These are phyloP conservation scores for Teinopalpus imperialis DNA, from an alignment of 2,888 invertebrate species.

Conservation along the genomic window DNA sequence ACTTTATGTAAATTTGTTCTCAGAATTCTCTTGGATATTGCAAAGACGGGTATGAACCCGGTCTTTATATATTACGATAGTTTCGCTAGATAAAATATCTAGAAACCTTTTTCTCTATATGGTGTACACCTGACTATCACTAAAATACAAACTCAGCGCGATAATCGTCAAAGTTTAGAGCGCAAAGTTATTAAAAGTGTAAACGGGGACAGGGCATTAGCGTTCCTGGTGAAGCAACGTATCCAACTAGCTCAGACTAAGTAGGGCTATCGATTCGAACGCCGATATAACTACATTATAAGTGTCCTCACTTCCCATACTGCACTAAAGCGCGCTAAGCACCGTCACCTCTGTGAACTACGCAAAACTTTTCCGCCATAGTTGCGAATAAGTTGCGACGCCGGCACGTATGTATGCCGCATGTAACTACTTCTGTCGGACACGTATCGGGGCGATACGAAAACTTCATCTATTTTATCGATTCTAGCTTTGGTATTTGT, in stretches of 20 bases:
- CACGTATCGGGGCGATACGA: background rate
- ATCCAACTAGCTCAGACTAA: constrained; percentile 41
- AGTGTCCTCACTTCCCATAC: constrained; percentile 27
- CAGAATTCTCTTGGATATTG: constrained; percentile 16
- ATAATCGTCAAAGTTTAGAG: constrained; percentile 35
- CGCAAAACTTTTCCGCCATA: constrained; percentile 39
- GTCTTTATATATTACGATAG: constrained; percentile 13
- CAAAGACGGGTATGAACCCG: constrained; percentile 1
- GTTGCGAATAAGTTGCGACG: constrained; percentile 39
- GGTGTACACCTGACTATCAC: constrained; percentile 16
- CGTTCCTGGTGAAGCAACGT: constrained; percentile 31
- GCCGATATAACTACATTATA: constrained; percentile 27
- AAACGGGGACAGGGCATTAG: constrained; percentile 32
- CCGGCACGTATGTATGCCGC: constrained; percentile 10
- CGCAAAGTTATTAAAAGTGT: constrained; percentile 43
- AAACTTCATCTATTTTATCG: background rate
- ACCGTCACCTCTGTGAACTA: constrained; percentile 38
- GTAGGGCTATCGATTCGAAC: constrained; percentile 49
- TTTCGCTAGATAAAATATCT: constrained; percentile 16
- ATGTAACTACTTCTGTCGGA: background rate
- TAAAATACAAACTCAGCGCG: constrained; percentile 21
- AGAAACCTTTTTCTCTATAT: constrained; percentile 6
- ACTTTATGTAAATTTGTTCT: constrained; percentile 18
- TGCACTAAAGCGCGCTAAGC: constrained; percentile 34
- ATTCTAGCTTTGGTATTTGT: constrained; percentile 4